A percentile compares a stretch with the other conserved stretches of the same genome.
Conservation (phyloP, 2,797 vertebrate species). For the Micromesistius poutassou region DNA sequence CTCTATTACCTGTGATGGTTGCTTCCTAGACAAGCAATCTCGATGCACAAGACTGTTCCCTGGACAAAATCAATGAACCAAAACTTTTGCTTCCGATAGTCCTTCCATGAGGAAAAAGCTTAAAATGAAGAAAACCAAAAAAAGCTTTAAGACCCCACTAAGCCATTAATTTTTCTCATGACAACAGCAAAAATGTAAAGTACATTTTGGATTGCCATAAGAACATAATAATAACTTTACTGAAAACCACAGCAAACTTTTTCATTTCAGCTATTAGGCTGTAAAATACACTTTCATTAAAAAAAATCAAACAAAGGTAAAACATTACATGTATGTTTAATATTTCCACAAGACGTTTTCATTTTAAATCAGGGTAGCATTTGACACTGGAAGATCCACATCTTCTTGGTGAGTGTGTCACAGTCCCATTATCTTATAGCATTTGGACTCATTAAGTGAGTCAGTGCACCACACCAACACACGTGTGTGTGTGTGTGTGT, state of each 20-base stretch:
- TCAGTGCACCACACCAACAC: slow-evolving; percentile 19
- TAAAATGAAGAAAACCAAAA: slow-evolving; percentile 39
- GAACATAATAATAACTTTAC: neutral
- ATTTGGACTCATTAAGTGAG: slow-evolving; percentile 1
- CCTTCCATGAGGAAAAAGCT: slow-evolving; percentile 44
- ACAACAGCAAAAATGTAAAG: slow-evolving; percentile 25
- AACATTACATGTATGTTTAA: neutral
- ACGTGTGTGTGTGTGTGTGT: neutral
- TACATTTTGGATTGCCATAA: slow-evolving; percentile 24
- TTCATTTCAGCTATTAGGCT: neutral
- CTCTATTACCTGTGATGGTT: slow-evolving; percentile 66
- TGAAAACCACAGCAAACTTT: neutral
- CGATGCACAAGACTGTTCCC: slow-evolving; percentile 52
- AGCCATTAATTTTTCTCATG: slow-evolving; percentile 24
- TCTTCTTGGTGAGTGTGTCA: neutral
- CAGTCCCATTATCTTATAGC: too few species aligned
- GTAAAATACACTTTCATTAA: neutral
- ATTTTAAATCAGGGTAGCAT: neutral
- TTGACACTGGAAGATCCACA: neutral
- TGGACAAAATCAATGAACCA: slow-evolving; percentile 58
- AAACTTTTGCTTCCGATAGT: slow-evolving; percentile 43
- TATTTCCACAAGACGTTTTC: neutral
- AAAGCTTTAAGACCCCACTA: slow-evolving; percentile 24
- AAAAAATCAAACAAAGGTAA: neutral
- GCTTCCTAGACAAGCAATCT: slow-evolving; percentile 66